Evolutionary conservation across 2,113 vertebrate species (phyloP).

Genomic region (Tringa solitaria): DNA sequence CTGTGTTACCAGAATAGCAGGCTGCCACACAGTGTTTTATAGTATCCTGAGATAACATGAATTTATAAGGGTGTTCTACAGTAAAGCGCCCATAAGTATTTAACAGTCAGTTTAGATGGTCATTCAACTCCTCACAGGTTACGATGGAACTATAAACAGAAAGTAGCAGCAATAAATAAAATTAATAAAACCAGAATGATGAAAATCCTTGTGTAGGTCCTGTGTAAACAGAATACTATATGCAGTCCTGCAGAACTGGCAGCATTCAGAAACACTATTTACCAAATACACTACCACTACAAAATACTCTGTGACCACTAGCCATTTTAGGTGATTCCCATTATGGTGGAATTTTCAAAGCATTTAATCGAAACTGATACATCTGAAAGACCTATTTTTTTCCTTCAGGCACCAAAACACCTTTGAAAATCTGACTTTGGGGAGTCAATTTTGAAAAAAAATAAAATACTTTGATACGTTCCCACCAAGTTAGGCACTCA

Average conservation of each 20-base stretch:
- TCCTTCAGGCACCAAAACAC: not conserved
- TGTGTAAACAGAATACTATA: not conserved
- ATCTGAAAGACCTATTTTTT: not conserved
- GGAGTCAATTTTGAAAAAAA: not conserved
- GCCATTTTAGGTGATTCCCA: not conserved
- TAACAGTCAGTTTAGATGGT: constrained; percentile 10
- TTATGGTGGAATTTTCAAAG: not conserved
- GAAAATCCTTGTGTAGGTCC: not conserved
- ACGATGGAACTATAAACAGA: constrained; percentile 25
- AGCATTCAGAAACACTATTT: not conserved
- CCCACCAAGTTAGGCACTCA: not conserved
- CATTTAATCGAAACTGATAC: not conserved
- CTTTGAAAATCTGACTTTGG: not conserved
- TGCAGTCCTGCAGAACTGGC: not conserved
- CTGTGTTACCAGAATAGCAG: not conserved
- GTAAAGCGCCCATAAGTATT: not conserved
- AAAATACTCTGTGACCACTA: not conserved
- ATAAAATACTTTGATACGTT: not conserved
- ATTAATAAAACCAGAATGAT: constrained; percentile 11
- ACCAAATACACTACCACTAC: not conserved
- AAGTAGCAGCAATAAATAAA: constrained; percentile 43
- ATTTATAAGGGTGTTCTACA: not conserved
- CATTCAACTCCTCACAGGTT: constrained; percentile 6
- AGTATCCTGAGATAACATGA: not conserved
- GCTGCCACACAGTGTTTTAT: not conserved